These are phyloP conservation scores for Potamilus streckersoni DNA, from an alignment of 1,140 invertebrate species.

Conservation along the genomic window DNA sequence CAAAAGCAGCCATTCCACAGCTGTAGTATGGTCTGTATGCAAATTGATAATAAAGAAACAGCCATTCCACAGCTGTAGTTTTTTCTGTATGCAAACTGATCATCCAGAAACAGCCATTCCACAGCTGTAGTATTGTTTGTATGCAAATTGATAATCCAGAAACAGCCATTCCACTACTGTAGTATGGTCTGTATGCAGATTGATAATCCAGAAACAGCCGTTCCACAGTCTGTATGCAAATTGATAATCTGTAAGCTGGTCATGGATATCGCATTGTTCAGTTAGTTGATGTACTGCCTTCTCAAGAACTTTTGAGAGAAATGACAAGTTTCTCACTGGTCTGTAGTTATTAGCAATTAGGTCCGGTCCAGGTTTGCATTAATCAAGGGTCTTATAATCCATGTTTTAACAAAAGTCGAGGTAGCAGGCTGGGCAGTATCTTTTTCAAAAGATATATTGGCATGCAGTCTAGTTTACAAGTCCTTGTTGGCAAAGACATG, in stretches of 20 bases:
- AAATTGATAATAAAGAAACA: constrained; percentile 22
- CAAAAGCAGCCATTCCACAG: constrained; percentile 18
- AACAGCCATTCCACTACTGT: background rate
- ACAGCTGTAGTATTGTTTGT: constrained; percentile 16
- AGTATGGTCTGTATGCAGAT: constrained; percentile 18
- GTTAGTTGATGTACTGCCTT: constrained; percentile 16
- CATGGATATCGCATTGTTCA: constrained; percentile 12
- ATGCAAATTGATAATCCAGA: constrained; percentile 18
- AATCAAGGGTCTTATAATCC: constrained; percentile 24
- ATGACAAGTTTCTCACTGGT: constrained; percentile 4
- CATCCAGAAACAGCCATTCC: constrained; percentile 22
- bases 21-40: constrained; percentile 19
- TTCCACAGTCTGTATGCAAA: constrained; percentile 1
- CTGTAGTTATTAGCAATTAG: background rate
- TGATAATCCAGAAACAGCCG: constrained; percentile 18
- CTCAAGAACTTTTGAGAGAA: constrained; percentile 29
- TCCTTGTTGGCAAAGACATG: constrained; percentile 18
- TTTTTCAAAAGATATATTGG: constrained; percentile 26
- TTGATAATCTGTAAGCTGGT: constrained; percentile 22
- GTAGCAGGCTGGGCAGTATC: constrained; percentile 20
- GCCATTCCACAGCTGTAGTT: constrained; percentile 18
- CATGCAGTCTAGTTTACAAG: constrained; percentile 19
- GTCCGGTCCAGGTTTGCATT: constrained; percentile 11
- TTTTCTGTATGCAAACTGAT: constrained; percentile 22
- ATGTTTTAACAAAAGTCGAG: constrained; percentile 2